phyloP scores from a whole-genome alignment of 2,888 invertebrate genomes.

The Ganaspis brasiliensis region DNA sequence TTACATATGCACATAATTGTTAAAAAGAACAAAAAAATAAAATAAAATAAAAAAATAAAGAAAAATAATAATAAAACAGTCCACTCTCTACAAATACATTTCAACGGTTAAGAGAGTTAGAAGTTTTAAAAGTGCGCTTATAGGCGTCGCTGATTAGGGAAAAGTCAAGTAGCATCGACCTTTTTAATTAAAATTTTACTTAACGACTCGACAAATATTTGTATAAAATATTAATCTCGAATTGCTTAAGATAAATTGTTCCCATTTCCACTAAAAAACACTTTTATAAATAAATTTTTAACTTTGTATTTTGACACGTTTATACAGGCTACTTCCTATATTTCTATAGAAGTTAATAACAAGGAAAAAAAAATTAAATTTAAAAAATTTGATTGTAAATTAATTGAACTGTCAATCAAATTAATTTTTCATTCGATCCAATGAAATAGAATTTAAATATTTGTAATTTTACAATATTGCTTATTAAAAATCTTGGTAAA shows the following conservation, averaged over 20 bases:
- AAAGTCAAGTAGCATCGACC: slow-evolving; percentile 20
- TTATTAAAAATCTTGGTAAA: too few relatives aligned
- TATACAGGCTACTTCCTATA: neutral
- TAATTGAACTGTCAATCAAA: too few relatives aligned
- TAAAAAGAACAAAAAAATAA: too few relatives aligned
- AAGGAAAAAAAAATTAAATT: too few relatives aligned
- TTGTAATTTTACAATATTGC: too few relatives aligned
- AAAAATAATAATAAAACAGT: too few relatives aligned
- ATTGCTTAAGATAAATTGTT: neutral
- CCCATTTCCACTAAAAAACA: slow-evolving; percentile 12
- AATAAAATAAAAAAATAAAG: too few relatives aligned
- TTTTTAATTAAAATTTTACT: neutral
- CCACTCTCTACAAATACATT: slow-evolving; percentile 36
- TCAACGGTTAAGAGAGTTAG: neutral
- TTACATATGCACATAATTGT: slow-evolving; percentile 38
- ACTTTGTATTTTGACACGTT: neutral
- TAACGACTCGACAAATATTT: slow-evolving; percentile 1
- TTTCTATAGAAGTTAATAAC: too few relatives aligned
- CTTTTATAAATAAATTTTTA: neutral
- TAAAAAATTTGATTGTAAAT: too few relatives aligned
- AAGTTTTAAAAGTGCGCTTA: slow-evolving; percentile 12
- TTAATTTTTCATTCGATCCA: too few relatives aligned
- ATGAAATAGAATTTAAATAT: too few relatives aligned
- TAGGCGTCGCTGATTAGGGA: slow-evolving; percentile 16
- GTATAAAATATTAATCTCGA: slow-evolving; percentile 3